Percentiles rank a stretch among this genome's conserved stretches.
Evolutionary conservation across 2,888 invertebrate species (phyloP).

Genomic region (Drosophila neonasuta): DNA sequence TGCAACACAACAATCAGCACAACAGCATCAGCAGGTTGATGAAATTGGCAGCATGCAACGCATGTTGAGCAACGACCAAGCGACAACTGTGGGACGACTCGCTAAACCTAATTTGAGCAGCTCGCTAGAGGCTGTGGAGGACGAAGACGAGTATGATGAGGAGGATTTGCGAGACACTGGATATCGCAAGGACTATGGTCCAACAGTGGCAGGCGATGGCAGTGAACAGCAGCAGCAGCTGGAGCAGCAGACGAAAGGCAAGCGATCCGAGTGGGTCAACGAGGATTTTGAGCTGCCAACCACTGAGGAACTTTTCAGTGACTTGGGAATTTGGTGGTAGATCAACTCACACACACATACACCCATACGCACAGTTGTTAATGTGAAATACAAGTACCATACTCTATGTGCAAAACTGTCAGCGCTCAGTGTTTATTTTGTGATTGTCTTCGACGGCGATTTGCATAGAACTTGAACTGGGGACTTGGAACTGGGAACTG

Average conservation of each 20-base stretch:
- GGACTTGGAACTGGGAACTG: not conserved
- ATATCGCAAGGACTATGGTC: conserved; percentile 74
- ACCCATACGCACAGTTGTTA: not conserved
- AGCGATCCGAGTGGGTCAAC: conserved; percentile 77
- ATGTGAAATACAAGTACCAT: conserved; percentile 21
- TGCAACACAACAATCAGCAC: not conserved
- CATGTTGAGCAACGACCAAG: conserved; percentile 47
- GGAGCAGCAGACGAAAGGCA: conserved; percentile 8
- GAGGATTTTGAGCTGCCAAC: conserved; percentile 78
- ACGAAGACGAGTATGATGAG: conserved; percentile 76
- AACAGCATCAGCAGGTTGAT: conserved; percentile 22
- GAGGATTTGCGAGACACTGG: conserved; percentile 77
- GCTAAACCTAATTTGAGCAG: conserved; percentile 42
- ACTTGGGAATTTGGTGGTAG: conserved; percentile 80
- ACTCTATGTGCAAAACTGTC: conserved; percentile 18
- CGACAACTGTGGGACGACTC: conserved; percentile 9
- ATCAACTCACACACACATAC: no score
- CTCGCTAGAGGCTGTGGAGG: conserved; percentile 77
- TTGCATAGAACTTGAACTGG: conserved; percentile 44
- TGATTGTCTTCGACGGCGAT: conserved; percentile 38
- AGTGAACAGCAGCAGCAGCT: not conserved
- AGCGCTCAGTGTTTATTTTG: conserved; percentile 21
- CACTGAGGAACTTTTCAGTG: conserved; percentile 78
- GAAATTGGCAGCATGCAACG: conserved; percentile 65
- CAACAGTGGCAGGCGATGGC: conserved; percentile 3